These are phyloP conservation scores for Melanotus villosus DNA, from an alignment of 2,888 invertebrate genomes.

Conservation along the genomic window DNA sequence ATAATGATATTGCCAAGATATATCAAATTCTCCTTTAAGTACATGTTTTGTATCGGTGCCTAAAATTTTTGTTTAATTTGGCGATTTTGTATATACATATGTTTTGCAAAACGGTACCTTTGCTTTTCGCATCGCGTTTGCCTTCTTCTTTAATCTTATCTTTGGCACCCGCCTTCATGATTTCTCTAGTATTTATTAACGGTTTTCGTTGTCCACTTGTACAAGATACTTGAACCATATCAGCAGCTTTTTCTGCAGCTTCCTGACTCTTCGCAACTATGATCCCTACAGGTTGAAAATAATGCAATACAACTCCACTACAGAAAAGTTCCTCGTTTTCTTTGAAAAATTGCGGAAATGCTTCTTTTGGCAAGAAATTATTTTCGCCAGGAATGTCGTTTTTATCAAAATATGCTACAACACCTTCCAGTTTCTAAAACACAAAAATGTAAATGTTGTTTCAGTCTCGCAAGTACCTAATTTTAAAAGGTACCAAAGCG, in stretches of 20 bases:
- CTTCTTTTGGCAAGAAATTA: slow-evolving; percentile 68
- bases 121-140: slow-evolving; percentile 60
- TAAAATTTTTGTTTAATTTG: slow-evolving; percentile 32
- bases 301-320: slow-evolving; percentile 71
- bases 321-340: slow-evolving; percentile 68
- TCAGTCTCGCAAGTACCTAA: too few species aligned
- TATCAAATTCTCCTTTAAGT: slow-evolving; percentile 72
- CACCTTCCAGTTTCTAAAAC: slow-evolving; percentile 74
- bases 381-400: slow-evolving; percentile 81
- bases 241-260: slow-evolving; percentile 73
- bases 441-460: slow-evolving; percentile 51
- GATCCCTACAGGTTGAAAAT: slow-evolving; percentile 81
- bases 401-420: slow-evolving; percentile 75
- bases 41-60: slow-evolving; percentile 68
- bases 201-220: slow-evolving; percentile 66
- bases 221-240: slow-evolving; percentile 72
- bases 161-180: slow-evolving; percentile 67
- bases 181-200: slow-evolving; percentile 68
- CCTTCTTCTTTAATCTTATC: slow-evolving; percentile 65
- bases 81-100: too few species aligned
- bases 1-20: slow-evolving; percentile 82
- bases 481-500: slow-evolving; percentile 72
- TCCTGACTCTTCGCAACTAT: slow-evolving; percentile 76
- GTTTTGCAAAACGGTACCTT: slow-evolving; percentile 44
- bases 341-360: slow-evolving; percentile 22